Base-by-base conservation (phyloP, 2,888 invertebrate genomes). In the Philaethria dido region DNA sequence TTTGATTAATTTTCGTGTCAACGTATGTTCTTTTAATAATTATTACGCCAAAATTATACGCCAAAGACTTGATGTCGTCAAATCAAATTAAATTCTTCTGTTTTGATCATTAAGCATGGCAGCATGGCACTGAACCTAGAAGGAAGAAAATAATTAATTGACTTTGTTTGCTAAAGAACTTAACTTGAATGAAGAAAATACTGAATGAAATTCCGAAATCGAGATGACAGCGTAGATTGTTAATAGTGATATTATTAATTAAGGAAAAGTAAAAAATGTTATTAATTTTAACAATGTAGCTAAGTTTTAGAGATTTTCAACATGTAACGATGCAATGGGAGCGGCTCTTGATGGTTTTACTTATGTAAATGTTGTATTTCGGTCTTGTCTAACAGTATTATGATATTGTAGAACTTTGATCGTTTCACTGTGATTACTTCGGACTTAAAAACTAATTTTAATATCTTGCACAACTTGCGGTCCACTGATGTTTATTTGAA, bases 241-340 rank as follows among this genome's bases (percentile, higher is more conserved):
- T 91, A 88, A 87, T 92, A 92, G 91, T 90, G 89, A 91, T 91
- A 92, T 86, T 89, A 90, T 85, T 86, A 85, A 84, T 84, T 89
- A 91, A 88, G 88, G 84, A 83, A 86, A 86, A 84, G 75, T 80
- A 81, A 86, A 85, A 86, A 86, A 88, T 89, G 91, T 91, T 92
- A 89, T 90, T 90, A 84, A 89, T 91, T 91, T 88, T 81, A 85
- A 87, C 77, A 77, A 78, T 73, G 85, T 90, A 91, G 89, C 78
- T 89, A 90, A 88, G 85, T 82, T 84, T 77, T 88, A 89, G 89
- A 78, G 78, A 86, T 85, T 88, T 89, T 85, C 87, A 89, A 88
- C 86, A 84, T 85, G 88, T 87, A 85, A 83, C 75, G 81, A 83
- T 75, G 52, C 52, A 80, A 68, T 67, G 68, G 72, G 72, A 73